Base-by-base conservation (phyloP, 2,888 invertebrate genomes). In the Tachina lurida region DNA sequence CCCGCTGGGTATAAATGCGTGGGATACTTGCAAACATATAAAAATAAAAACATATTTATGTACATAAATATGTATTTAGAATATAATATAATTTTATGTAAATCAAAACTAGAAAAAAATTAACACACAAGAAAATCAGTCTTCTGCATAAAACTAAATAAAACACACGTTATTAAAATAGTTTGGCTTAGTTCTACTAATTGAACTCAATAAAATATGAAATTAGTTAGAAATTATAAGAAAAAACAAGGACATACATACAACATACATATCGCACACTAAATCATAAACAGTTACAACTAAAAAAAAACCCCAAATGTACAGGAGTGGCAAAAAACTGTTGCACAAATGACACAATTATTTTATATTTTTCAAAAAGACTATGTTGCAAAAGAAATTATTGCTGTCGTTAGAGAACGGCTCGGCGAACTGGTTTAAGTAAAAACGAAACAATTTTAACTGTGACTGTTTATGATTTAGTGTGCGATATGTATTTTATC, bases 171-270 rank as follows among this genome's bases (percentile, higher is more conserved):
- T 45, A 39, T 70, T 17, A 31, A 43, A 45, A 65, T 31, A 67
- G n/a, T 41, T 19, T 56, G 1, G 8, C 41, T 41, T 17, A 41
- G 63, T 15, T 41, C 7, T 19, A 31, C 1, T 15, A 62, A 74
- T 31, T 5, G 9, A 65, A 65, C 3, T n/a, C 1, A 17, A 47
- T 15, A 60, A 43, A 63, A 58, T 17, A 83, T 83, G 77, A 68
- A 68, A 77, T 43, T 83, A 47, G 49, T 78, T 19, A 58, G 65
- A 75, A 86, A 70, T 79, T 82, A 17, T 47, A 7, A 54, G 8
- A 75, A 76, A 43, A 82, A 86, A 86, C 75, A 71, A 62, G 79
- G 83, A 84, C 13, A 75, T 41, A 45, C 12, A 31, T 31, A 31
- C 31, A 31, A 31, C 31, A 31, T 31, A 31, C 7, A 31, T 7